These are phyloP conservation scores for Lerema accius DNA, from an alignment of 1,140 invertebrate species.

Conservation along the genomic window DNA sequence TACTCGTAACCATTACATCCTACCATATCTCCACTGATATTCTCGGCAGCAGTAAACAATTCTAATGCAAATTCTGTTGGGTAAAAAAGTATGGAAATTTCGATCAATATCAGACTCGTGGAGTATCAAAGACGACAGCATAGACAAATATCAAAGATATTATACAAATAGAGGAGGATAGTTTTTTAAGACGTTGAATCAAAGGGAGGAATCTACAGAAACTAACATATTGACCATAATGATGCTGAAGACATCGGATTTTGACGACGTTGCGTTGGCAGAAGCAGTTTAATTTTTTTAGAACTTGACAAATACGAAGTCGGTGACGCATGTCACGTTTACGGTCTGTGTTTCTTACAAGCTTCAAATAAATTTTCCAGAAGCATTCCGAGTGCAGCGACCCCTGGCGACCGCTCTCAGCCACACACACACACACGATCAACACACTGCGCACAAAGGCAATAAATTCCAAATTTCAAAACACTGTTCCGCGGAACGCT, in stretches of 20 bases:
- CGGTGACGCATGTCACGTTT: not conserved
- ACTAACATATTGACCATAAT: no score
- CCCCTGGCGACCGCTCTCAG: not conserved
- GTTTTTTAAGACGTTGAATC: no score
- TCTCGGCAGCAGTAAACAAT: no score
- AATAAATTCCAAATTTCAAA: conserved; percentile 9
- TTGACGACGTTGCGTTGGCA: no score
- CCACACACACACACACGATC: not conserved
- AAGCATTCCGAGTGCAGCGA: conserved; percentile 1
- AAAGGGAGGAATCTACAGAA: no score
- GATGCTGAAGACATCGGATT: no score
- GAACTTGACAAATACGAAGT: not conserved
- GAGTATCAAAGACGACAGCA: no score
- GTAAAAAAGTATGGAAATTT: not conserved
- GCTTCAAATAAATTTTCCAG: not conserved
- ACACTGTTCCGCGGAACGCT: conserved; percentile 3
- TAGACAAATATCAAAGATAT: no score
- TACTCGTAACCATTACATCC: no score
- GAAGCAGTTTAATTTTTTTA: not conserved
- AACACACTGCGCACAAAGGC: conserved; percentile 14
- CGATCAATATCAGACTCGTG: no score
- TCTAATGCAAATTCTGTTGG: not conserved
- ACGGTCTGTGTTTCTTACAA: not conserved
- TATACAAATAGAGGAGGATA: no score
- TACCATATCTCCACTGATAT: no score